Base-by-base conservation (phyloP, 2,888 invertebrate species). In the Thera britannica region DNA sequence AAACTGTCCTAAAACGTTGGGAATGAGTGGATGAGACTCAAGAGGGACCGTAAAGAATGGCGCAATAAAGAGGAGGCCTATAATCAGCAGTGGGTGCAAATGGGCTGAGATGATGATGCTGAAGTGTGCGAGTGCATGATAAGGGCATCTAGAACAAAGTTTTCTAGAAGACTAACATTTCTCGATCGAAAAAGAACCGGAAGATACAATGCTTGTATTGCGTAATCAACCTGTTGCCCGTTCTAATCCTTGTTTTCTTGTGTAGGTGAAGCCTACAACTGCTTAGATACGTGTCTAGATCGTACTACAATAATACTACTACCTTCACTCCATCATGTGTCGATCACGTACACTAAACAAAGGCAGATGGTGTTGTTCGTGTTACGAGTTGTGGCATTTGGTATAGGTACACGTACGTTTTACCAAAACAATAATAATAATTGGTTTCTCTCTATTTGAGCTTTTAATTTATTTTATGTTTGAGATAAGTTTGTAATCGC, bases 301-400 rank as follows among this genome's bases (percentile, higher is more conserved):
- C 44, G 38, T 46, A 8, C 34, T 54, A 35, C 35, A 62, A 44
- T 35, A 23, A 3, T 44, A 44, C 46, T 9, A 46, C 12, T 62
- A 56, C 62, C 48, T n/a, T 62, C 35, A 5, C 35, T 58, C 3
- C 23, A 11, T n/a, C 23, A 11, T n/a, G 49, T 35, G 34, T 35
- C 3, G 8, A 52, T 2, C 51, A 63, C 38, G 57, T 63, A 51
- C 23, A 23, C 35, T 52, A 55, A 55, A 55, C 65, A 65, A 59
- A 65, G 48, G 12, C 55, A 60, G 60, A 60, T 65, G 56, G 48
- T 49, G 58, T 56, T 38, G 4, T 55, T 11, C n/a, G 55, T 55
- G 36, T 58, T 46, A 9, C 2, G 44, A 9, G 44, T 46, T 9
- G 44, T 9, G 8, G 44, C 9, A 44, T 44, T 44, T 7, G 44